Evolutionary conservation across 2,888 invertebrate genomes (phyloP).

Genomic region (Drosophila affinis): DNA sequence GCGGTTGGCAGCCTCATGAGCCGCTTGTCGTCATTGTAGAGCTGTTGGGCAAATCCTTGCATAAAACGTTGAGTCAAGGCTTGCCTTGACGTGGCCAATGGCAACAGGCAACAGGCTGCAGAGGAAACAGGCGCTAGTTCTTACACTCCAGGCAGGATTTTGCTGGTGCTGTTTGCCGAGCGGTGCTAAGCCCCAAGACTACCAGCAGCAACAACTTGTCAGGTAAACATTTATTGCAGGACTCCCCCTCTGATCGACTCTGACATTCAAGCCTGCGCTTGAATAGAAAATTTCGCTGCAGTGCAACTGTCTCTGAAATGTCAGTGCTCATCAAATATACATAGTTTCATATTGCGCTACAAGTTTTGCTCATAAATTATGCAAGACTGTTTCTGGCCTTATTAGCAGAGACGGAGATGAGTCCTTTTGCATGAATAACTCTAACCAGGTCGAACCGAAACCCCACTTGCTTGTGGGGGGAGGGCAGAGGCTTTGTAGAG

Average conservation of each 20-base stretch:
- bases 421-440: slow-evolving; percentile 14
- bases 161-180: slow-evolving; percentile 46
- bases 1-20: slow-evolving; percentile 12
- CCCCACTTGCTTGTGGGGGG: slow-evolving; percentile 2
- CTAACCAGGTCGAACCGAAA: not conserved
- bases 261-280: not conserved
- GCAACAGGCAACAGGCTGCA: slow-evolving; percentile 37
- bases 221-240: slow-evolving; percentile 7
- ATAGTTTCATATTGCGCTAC: slow-evolving; percentile 33
- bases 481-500: not conserved
- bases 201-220: slow-evolving; percentile 35
- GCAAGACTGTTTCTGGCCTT: slow-evolving; percentile 25
- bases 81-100: slow-evolving; percentile 45
- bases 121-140: slow-evolving; percentile 48
- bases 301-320: slow-evolving; percentile 15
- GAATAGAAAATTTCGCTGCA: not conserved
- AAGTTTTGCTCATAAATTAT: slow-evolving; percentile 31
- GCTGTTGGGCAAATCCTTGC: slow-evolving; percentile 60
- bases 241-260: not conserved
- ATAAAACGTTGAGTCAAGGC: slow-evolving; percentile 64
- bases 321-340: slow-evolving; percentile 57
- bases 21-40: slow-evolving; percentile 43
- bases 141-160: not conserved
- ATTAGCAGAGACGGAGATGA: slow-evolving; percentile 21
- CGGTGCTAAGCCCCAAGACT: slow-evolving; percentile 53